Percentiles rank a stretch among this genome's conserved stretches.
Conservation (phyloP, 2,888 invertebrate species). For the Pedicia rivosa region DNA sequence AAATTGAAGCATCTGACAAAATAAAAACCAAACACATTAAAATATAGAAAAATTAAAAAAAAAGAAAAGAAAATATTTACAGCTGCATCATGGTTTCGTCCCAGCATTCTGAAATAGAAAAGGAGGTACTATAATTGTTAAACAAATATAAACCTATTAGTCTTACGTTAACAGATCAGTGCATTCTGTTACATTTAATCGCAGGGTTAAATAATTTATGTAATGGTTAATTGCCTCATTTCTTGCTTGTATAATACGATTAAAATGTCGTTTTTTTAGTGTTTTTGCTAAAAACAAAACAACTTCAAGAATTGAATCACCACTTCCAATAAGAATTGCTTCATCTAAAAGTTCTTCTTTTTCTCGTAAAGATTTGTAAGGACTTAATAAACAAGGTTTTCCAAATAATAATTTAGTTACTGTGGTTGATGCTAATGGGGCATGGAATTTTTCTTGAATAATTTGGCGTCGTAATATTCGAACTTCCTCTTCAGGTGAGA, state of each 20-base stretch:
- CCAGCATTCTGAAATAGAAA: slow-evolving; percentile 41
- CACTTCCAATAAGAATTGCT: slow-evolving; percentile 54
- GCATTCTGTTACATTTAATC: slow-evolving; percentile 48
- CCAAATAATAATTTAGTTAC: slow-evolving; percentile 33
- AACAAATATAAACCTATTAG: background rate
- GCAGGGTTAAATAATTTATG: slow-evolving; percentile 51
- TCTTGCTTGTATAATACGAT: slow-evolving; percentile 49
- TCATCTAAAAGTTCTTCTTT: slow-evolving; percentile 57
- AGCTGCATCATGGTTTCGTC: slow-evolving; percentile 47
- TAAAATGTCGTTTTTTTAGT: slow-evolving; percentile 51
- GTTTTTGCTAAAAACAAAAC: slow-evolving; percentile 59
- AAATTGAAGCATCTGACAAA: slow-evolving; percentile 28
- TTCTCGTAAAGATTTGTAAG: slow-evolving; percentile 42
- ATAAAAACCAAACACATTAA: slow-evolving; percentile 15
- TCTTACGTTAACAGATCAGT: slow-evolving; percentile 58
- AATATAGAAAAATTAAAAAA: slow-evolving; percentile 2
- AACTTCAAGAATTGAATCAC: slow-evolving; percentile 58
- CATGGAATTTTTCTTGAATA: slow-evolving; percentile 16
- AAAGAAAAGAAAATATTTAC: slow-evolving; percentile 31
- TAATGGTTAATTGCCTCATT: slow-evolving; percentile 59
- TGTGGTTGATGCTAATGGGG: slow-evolving; percentile 22
- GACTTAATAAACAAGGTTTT: slow-evolving; percentile 33
- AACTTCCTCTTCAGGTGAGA: slow-evolving; percentile 27
- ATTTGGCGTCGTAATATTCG: slow-evolving; percentile 21
- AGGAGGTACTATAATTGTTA: slow-evolving; percentile 4